Evolutionary conservation across 2,888 invertebrate genomes (phyloP).

Genomic region (Temnothorax unifasciatus): DNA sequence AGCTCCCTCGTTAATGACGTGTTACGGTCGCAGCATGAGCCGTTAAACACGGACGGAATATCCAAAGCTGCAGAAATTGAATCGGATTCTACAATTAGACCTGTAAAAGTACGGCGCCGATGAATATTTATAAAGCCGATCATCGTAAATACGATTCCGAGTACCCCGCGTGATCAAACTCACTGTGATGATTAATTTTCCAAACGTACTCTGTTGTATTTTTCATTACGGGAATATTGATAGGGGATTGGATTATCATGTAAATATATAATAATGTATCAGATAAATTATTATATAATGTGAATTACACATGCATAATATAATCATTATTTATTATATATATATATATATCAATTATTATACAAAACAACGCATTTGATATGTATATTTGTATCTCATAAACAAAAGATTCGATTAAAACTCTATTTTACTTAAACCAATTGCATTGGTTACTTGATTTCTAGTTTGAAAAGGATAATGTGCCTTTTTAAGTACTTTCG

Average conservation of each 20-base stretch:
- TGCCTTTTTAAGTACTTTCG: background rate
- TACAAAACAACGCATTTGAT: background rate
- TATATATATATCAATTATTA: background rate
- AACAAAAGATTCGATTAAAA: background rate
- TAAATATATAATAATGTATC: background rate
- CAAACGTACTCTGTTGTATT: background rate
- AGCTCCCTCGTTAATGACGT: slow-evolving; percentile 43
- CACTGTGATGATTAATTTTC: slow-evolving; percentile 1
- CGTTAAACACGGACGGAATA: slow-evolving; percentile 29
- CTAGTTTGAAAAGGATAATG: background rate
- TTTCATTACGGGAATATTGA: background rate
- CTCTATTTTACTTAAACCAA: background rate
- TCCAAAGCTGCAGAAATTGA: background rate
- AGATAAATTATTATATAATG: background rate
- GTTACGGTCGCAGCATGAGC: background rate
- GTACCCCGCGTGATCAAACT: background rate
- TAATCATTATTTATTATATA: background rate
- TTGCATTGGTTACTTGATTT: background rate
- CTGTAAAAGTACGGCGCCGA: background rate
- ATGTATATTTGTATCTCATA: background rate
- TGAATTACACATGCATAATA: background rate
- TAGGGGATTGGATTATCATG: background rate
- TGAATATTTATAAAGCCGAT: slow-evolving; percentile 32
- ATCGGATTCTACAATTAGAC: slow-evolving; percentile 22
- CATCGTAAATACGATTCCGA: slow-evolving; percentile 3